Base-by-base conservation (phyloP, 2,113 vertebrate genomes). In the Cyanoliseus patagonus region DNA sequence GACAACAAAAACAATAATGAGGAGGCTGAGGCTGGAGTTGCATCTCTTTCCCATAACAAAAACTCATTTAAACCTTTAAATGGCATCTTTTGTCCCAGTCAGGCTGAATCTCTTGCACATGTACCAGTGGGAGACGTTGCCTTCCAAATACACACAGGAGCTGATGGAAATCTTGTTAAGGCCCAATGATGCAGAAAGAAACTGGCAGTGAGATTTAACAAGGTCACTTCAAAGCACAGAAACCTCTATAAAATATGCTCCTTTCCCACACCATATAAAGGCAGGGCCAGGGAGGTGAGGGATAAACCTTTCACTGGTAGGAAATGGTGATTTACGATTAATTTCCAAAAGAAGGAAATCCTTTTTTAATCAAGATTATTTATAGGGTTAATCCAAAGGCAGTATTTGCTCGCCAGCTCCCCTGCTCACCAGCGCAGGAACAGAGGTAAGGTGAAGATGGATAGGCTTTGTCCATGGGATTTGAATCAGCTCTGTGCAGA, bases 291-390 rank as follows among this genome's bases (percentile, higher is more conserved):
- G 13, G 47, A 81, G 61, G 85, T 67, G 31, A 83, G 84, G 83
- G 59, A 94, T 90, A 94, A 96, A 93, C 2, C 49, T 69, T 93
- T 85, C 93, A 27, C 47, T 84, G 77, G 7, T 4, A 39, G 83
- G 69, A 52, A 90, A 72, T 19, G 14, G 42, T 90, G 96, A 95
- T 87, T 93, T 92, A 91, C 5, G 4, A 81, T 94, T 95, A 19
- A 94, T 96, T 91, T 97, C 92, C 76, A 41, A 85, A 88, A 44
- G 79, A 79, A 93, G 70, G 92, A 96, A 92, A 87, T 92, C 85
- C 85, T 90, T 97, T 97, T 96, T 94, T 93, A 97, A 97, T 97
- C 97, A 97, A 86, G 86, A 83, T 97, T 93, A 97, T 97, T 97
- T 97, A 97, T 96, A 95, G 95, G 91, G 95, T 97, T 97, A 97